These are phyloP conservation scores for Macrosiphum euphorbiae DNA, from an alignment of 2,888 invertebrate species.

Conservation along the genomic window DNA sequence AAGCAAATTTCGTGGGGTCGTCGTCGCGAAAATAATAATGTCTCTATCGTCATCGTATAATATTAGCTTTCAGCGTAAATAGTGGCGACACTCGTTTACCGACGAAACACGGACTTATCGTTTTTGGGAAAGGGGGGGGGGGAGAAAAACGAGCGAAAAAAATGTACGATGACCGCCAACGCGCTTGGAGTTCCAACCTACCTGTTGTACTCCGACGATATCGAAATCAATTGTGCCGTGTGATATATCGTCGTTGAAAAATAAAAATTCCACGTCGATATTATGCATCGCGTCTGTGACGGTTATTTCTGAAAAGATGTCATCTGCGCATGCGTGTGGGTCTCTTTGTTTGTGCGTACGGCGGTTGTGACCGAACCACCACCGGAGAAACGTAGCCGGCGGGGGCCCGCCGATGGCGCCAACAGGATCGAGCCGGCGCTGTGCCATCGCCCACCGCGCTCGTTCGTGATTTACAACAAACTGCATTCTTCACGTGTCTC, in stretches of 20 bases:
- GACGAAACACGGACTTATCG: neutral
- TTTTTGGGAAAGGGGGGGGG: neutral
- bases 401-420: slow-evolving; percentile 51
- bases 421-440: slow-evolving; percentile 53
- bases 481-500: slow-evolving; percentile 58
- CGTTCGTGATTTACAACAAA: slow-evolving; percentile 62
- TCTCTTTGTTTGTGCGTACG: neutral
- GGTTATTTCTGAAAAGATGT: slow-evolving; percentile 52
- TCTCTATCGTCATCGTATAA: too few species aligned
- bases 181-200: neutral
- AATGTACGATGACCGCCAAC: neutral
- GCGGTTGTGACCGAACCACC: slow-evolving; percentile 45
- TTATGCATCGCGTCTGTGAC: neutral
- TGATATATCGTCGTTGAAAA: neutral
- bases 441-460: slow-evolving; percentile 50
- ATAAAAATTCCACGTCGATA: neutral
- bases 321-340: slow-evolving; percentile 23
- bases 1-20: neutral
- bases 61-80: neutral
- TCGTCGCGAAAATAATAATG: neutral
- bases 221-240: neutral
- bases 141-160: neutral
- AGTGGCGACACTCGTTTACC: too few species aligned
- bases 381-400: slow-evolving; percentile 43
- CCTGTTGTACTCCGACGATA: too few species aligned